Evolutionary conservation across 30 jellyfish, hydroid and myxozoan species (phyloP).

Genomic region (Catostylus mosaicus): DNA sequence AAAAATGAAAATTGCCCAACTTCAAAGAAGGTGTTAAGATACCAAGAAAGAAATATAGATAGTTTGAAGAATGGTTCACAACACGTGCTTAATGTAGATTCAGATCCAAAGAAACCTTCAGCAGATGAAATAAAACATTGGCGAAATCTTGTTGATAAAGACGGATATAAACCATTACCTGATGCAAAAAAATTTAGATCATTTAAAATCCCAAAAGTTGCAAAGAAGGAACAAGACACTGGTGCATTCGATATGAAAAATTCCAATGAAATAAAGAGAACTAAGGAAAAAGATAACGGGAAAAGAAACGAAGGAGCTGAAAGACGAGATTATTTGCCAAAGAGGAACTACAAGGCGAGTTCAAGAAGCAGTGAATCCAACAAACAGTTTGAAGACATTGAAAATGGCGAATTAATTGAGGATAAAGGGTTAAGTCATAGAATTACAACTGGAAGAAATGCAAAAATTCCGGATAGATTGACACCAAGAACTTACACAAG

Average conservation of each 20-base stretch:
- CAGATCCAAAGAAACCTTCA: not conserved
- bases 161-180: constrained; percentile 42
- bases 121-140: constrained; percentile 24
- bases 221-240: not conserved
- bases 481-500: constrained; percentile 36
- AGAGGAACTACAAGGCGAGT: not conserved
- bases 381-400: no score
- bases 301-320: not conserved
- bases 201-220: constrained; percentile 47
- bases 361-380: not conserved
- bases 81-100: not conserved
- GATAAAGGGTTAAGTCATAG: not conserved
- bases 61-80: not conserved
- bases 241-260: not conserved
- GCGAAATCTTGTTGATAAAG: constrained; percentile 27
- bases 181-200: constrained; percentile 30
- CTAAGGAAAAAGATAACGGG: not conserved
- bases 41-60: not conserved
- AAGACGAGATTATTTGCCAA: not conserved
- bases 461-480: constrained; percentile 31
- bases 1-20: not conserved
- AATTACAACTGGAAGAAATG: not conserved
- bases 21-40: not conserved
- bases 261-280: not conserved
- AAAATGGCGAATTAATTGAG: no score